Percentiles rank a stretch among this genome's conserved stretches.
phyloP scores from a whole-genome alignment of 2,797 vertebrate species.

The Gymnothorax javanicus region DNA sequence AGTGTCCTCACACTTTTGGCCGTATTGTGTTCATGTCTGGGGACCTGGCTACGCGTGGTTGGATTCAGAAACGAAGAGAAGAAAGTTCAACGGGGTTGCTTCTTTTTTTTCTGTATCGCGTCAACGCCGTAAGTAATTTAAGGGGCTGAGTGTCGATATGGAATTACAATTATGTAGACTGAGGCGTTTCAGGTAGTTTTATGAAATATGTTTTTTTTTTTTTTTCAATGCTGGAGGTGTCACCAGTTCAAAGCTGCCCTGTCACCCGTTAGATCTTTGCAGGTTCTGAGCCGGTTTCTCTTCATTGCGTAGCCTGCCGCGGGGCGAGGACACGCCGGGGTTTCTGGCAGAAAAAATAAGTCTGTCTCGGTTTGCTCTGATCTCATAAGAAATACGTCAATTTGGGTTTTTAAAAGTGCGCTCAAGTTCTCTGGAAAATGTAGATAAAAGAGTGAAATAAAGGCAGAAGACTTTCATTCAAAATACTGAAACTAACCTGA shows the following conservation, averaged over 20 bases:
- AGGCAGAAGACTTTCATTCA: background rate
- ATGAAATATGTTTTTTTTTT: background rate
- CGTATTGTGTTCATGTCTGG: no score
- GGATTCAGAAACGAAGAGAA: background rate
- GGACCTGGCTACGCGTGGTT: background rate
- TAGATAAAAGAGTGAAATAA: background rate
- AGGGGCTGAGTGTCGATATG: background rate
- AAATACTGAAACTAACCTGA: background rate
- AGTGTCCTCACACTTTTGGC: no score
- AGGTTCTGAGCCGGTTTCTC: background rate
- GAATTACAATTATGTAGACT: background rate
- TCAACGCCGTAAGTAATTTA: background rate
- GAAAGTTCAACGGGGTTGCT: background rate
- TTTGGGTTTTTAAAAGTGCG: background rate
- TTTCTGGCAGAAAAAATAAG: background rate
- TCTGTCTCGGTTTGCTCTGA: background rate
- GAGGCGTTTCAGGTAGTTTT: background rate
- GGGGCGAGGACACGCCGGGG: background rate
- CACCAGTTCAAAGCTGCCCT: background rate
- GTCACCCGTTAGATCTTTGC: background rate
- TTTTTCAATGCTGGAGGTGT: background rate
- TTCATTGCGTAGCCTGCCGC: background rate
- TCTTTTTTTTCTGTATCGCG: background rate
- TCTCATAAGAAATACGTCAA: background rate
- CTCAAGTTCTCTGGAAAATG: background rate